A percentile compares a stretch with the other conserved stretches of the same genome.
phyloP scores from a whole-genome alignment of 1,140 invertebrate genomes.

The Formica exsecta region DNA sequence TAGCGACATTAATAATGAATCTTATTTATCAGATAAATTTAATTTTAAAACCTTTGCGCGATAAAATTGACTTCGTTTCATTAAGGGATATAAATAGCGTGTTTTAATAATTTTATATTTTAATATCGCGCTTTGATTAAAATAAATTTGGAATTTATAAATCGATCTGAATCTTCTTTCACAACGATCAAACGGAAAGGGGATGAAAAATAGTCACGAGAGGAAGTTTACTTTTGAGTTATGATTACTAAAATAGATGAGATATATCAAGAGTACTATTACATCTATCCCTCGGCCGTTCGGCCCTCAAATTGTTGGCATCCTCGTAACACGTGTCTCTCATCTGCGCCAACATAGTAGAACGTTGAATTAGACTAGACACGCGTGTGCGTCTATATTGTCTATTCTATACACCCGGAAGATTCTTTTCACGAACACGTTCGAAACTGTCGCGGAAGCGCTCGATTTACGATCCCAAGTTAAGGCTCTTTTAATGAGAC shows the following conservation, averaged over 20 bases:
- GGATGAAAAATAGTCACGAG: background rate
- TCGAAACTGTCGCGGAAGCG: constrained; percentile 41
- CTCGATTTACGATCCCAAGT: constrained; percentile 31
- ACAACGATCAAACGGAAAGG: background rate
- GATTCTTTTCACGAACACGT: background rate
- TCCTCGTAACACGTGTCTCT: constrained; percentile 48
- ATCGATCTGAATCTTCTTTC: background rate
- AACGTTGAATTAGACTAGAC: constrained; percentile 21
- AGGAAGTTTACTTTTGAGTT: constrained; percentile 21
- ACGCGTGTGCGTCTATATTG: background rate
- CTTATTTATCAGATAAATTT: background rate
- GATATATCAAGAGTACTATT: background rate
- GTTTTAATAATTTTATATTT: background rate
- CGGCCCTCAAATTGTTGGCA: background rate
- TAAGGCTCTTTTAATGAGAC: constrained; percentile 36
- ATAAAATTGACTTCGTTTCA: background rate
- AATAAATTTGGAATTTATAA: background rate
- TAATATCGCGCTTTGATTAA: background rate
- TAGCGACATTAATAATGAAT: background rate
- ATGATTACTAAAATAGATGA: constrained; percentile 47
- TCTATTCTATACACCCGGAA: constrained; percentile 9
- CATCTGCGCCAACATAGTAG: constrained; percentile 43
- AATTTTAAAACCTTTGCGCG: background rate
- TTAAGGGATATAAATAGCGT: background rate
- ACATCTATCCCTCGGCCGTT: constrained; percentile 15